Evolutionary conservation across 2,888 invertebrate genomes (phyloP).

Genomic region (Chymomyza amoena): DNA sequence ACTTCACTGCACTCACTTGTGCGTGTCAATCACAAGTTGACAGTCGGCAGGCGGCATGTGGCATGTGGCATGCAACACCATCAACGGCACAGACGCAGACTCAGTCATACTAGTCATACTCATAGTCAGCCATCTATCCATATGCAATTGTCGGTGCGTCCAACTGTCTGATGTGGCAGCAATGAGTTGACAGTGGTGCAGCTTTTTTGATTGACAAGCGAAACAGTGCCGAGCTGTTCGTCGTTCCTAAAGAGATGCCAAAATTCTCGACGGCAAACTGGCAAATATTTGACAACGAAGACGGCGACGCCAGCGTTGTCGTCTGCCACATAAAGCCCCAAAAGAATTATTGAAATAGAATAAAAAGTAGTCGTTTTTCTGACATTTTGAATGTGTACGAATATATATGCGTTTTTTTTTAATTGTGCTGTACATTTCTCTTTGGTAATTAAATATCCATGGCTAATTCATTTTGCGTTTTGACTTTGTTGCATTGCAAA

Average conservation of each 20-base stretch:
- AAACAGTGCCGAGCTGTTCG: background rate
- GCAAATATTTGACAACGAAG: too few species aligned
- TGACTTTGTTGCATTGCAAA: background rate
- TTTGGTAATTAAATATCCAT: background rate
- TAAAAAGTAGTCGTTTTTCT: background rate
- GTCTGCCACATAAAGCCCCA: background rate
- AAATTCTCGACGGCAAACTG: background rate
- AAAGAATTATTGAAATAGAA: background rate
- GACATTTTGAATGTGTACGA: background rate
- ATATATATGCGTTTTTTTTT: too few species aligned
- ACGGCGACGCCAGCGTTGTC: too few species aligned
- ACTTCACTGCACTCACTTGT: conserved; percentile 57
- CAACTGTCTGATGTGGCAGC: background rate
- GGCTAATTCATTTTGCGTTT: background rate
- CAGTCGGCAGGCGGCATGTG: conserved; percentile 36
- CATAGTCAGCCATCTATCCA: conserved; percentile 23
- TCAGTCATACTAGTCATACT: conserved; percentile 6
- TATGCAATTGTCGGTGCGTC: conserved; percentile 26
- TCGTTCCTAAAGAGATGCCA: background rate
- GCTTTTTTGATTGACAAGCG: conserved; percentile 48
- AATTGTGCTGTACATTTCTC: background rate
- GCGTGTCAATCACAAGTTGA: conserved; percentile 67
- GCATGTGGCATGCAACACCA: conserved; percentile 1
- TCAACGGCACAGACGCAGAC: background rate
- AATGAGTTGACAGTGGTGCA: background rate